A percentile compares a stretch with the other conserved stretches of the same genome.
Evolutionary conservation across 2,113 vertebrate species (phyloP).

Genomic region (Phylloscopus trochiloides): DNA sequence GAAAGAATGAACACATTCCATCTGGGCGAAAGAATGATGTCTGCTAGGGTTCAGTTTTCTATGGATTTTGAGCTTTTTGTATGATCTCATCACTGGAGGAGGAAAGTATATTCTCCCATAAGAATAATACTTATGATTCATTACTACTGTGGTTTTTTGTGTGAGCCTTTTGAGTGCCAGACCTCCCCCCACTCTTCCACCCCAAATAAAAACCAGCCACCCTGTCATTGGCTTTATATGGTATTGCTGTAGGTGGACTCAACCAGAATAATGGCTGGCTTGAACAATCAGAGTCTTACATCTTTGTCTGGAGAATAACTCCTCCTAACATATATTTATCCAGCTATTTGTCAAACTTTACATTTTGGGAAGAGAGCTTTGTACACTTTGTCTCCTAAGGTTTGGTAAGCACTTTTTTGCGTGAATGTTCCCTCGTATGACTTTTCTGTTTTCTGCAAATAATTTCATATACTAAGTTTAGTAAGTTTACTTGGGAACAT

Average conservation of each 20-base stretch:
- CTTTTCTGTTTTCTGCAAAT: not conserved
- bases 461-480: not conserved
- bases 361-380: not conserved
- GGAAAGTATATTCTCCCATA: slow-evolving; percentile 55
- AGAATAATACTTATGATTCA: slow-evolving; percentile 56
- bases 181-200: slow-evolving; percentile 34
- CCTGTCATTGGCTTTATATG: slow-evolving; percentile 50
- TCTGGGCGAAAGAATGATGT: not conserved
- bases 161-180: slow-evolving; percentile 51
- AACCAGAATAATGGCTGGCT: slow-evolving; percentile 9
- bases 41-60: slow-evolving; percentile 34
- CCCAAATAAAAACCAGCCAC: slow-evolving; percentile 27
- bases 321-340: not conserved
- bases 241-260: slow-evolving; percentile 39
- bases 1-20: slow-evolving; percentile 17
- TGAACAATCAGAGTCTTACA: slow-evolving; percentile 4
- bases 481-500: not conserved
- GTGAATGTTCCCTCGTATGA: not conserved
- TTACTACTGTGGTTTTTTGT: slow-evolving; percentile 55
- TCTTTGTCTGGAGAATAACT: slow-evolving; percentile 19
- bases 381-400: not conserved
- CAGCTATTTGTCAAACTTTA: slow-evolving; percentile 2
- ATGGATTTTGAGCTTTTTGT: slow-evolving; percentile 25
- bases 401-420: not conserved
- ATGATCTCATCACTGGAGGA: slow-evolving; percentile 64